Evolutionary conservation across 2,888 invertebrate species (phyloP), one percentile per base, ranked within the genome.

Genomic region (Rhorus exstirpatorius): DNA sequence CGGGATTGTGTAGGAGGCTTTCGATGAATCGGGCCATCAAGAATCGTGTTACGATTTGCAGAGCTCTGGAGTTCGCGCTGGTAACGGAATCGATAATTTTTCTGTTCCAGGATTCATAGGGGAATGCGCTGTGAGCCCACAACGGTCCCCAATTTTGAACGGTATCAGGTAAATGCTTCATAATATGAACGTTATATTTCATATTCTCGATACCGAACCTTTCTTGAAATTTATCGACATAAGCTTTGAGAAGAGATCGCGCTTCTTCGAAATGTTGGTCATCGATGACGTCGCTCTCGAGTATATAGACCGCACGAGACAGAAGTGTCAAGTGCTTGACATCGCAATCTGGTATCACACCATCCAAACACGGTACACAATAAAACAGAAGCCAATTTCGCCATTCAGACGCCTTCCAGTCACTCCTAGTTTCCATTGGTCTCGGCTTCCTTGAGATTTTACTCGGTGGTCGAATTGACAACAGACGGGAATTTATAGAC

Each of bases 141-240:
- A 58, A 31, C 3, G 58, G 71, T 10, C 58, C 71, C 51, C 26
- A 71, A 58, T 58, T 71, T 19, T 51, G 19, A 3, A 71, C 24
- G 12, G 58, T 58, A 12, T 26, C 51, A 0, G 1, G 3, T 3
- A 71, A 24, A n/a, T 71, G 71, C 4, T 35, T 71, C n/a, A 71
- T 7, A 12, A 71, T 19, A 44, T 71, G 71, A 3, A 71, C 38
- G 58, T 71, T 71, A 58, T 21, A 71, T 8, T 55, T 71, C 71
- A 71, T 71, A 19, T 58, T 55, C 3, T 35, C 21, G 17, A 31
- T 21, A 10, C 70, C 70, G 38, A 70, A 70, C 12, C 31, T 26
- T 14, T 53, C 24, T 70, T 70, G 53, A 55, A 70, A 70, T 19
- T 55, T 19, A 19, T n/a, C 14, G 3, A 70, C 55, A 17, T 70